phyloP scores from a whole-genome alignment of 2,113 vertebrate genomes.

The Theristicus caerulescens region DNA sequence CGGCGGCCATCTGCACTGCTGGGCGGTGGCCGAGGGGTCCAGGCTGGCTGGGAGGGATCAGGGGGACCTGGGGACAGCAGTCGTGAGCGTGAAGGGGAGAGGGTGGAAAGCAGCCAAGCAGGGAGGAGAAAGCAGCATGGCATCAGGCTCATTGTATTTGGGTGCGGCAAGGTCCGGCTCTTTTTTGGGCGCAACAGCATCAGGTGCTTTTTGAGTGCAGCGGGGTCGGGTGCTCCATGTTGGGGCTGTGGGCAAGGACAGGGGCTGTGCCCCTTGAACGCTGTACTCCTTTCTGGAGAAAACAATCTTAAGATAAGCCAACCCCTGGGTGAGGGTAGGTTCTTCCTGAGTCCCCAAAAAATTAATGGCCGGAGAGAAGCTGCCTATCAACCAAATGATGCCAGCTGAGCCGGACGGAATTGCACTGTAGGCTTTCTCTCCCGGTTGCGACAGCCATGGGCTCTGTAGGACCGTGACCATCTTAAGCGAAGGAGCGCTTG shows the following conservation, averaged over 20 bases:
- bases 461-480: not conserved
- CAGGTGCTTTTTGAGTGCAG: not conserved
- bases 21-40: accelerated
- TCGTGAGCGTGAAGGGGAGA: accelerated
- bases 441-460: accelerated
- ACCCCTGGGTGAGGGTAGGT: accelerated
- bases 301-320: not conserved
- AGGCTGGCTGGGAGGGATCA: accelerated
- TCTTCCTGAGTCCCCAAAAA: not conserved
- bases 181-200: not conserved
- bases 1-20: accelerated
- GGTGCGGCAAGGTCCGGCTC: too few relatives aligned
- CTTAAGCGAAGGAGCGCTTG: not conserved
- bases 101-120: not conserved
- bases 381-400: not conserved
- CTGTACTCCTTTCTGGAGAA: not conserved
- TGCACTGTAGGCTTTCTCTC: not conserved
- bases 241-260: not conserved
- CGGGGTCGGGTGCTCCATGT: accelerated
- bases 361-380: not conserved
- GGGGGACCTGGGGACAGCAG: not conserved
- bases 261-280: not conserved
- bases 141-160: accelerated
- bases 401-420: not conserved
- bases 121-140: not conserved